phyloP scores from a whole-genome alignment of 2,888 invertebrate genomes.

The Luperina nickerlii region DNA sequence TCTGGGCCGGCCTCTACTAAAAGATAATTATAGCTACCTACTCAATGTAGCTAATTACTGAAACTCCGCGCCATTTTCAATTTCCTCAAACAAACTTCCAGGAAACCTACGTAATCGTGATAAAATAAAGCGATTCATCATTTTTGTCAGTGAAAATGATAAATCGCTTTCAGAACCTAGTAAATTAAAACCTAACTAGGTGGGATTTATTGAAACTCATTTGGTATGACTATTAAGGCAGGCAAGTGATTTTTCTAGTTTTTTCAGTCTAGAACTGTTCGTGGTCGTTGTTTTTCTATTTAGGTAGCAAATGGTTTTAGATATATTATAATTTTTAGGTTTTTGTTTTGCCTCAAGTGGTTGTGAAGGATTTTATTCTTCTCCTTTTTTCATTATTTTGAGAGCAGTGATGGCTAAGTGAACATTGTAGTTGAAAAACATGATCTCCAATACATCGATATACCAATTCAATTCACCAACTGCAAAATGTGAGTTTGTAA shows the following conservation, averaged over 20 bases:
- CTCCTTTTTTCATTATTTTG: too few species aligned
- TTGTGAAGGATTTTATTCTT: too few species aligned
- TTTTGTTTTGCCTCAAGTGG: not conserved
- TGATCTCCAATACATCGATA: too few species aligned
- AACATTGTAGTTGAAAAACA: too few species aligned
- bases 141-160: slow-evolving; percentile 49
- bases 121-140: slow-evolving; percentile 42
- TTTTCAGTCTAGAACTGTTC: slow-evolving; percentile 23
- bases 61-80: slow-evolving; percentile 18
- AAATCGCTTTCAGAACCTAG: slow-evolving; percentile 42
- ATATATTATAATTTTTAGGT: not conserved
- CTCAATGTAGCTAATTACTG: not conserved
- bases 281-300: slow-evolving; percentile 3
- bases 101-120: slow-evolving; percentile 19
- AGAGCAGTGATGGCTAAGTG: too few species aligned
- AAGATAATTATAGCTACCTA: not conserved
- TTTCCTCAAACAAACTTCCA: slow-evolving; percentile 33
- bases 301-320: slow-evolving; percentile 10
- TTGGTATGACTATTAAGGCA: slow-evolving; percentile 21
- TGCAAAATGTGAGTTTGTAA: too few species aligned
- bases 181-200: slow-evolving; percentile 47
- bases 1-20: not conserved
- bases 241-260: slow-evolving; percentile 36
- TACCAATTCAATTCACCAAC: too few species aligned
- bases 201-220: slow-evolving; percentile 33